phyloP scores from a whole-genome alignment of 2,797 vertebrate genomes.

The Diplodus puntazzo region DNA sequence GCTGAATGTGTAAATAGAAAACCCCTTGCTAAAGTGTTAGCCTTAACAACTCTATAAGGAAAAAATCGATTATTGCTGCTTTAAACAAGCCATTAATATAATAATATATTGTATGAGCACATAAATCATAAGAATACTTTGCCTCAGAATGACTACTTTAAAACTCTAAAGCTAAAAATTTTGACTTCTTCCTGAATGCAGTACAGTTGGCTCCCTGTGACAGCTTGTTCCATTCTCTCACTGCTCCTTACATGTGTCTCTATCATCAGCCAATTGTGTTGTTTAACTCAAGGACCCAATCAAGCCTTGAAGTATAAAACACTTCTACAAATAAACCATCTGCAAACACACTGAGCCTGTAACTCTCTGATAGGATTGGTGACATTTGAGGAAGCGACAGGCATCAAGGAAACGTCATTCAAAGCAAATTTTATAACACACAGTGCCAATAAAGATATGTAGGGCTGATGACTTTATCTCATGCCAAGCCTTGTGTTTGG shows the following conservation, averaged over 20 bases:
- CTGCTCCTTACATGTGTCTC: background rate
- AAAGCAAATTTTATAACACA: background rate
- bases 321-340: background rate
- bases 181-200: background rate
- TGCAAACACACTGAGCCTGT: background rate
- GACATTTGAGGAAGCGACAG: background rate
- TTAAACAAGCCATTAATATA: background rate
- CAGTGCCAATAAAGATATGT: background rate
- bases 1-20: background rate
- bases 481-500: conserved; percentile 13
- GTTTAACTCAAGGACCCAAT: background rate
- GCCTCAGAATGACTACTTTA: background rate
- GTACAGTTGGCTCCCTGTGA: background rate
- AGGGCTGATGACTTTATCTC: background rate
- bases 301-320: background rate
- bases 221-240: background rate
- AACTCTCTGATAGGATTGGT: background rate
- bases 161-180: background rate
- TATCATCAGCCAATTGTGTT: background rate
- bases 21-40: background rate
- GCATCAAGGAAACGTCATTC: background rate
- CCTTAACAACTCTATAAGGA: background rate
- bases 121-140: background rate
- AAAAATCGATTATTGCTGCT: background rate
- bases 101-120: too few species aligned